phyloP scores from a whole-genome alignment of 2,888 invertebrate genomes.

The Saturnia japonica region DNA sequence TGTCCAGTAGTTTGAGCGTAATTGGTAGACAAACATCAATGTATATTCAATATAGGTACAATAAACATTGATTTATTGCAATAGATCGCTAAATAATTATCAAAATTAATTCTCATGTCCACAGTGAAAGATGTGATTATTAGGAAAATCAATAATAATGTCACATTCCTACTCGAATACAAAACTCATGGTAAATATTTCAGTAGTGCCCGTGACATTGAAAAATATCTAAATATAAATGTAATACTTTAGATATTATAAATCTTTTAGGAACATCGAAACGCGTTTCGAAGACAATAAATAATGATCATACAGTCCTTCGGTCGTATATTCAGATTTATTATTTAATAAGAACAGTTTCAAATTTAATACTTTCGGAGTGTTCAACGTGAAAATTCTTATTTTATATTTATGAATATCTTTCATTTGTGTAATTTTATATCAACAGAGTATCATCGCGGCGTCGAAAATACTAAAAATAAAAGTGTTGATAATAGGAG shows the following conservation, averaged over 20 bases:
- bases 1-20: too few relatives aligned
- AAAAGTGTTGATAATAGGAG: not conserved
- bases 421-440: not conserved
- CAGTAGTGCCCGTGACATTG: conserved; percentile 34
- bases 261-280: conserved; percentile 25
- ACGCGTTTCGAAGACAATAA: conserved; percentile 31
- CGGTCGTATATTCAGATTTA: conserved; percentile 16
- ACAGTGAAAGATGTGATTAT: not conserved
- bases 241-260: conserved; percentile 23
- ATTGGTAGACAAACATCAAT: too few relatives aligned
- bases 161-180: conserved; percentile 11
- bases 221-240: conserved; percentile 32
- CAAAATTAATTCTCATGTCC: not conserved
- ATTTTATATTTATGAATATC: not conserved
- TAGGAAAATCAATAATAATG: not conserved
- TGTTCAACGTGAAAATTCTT: not conserved
- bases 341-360: conserved; percentile 13
- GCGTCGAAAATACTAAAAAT: not conserved
- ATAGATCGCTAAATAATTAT: not conserved
- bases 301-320: conserved; percentile 29
- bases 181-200: conserved; percentile 12
- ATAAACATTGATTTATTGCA: not conserved
- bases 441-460: too few relatives aligned
- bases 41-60: too few relatives aligned
- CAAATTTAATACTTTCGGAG: not conserved